phyloP scores from a whole-genome alignment of 2,888 invertebrate genomes.

The Drosophila nr. fundita region DNA sequence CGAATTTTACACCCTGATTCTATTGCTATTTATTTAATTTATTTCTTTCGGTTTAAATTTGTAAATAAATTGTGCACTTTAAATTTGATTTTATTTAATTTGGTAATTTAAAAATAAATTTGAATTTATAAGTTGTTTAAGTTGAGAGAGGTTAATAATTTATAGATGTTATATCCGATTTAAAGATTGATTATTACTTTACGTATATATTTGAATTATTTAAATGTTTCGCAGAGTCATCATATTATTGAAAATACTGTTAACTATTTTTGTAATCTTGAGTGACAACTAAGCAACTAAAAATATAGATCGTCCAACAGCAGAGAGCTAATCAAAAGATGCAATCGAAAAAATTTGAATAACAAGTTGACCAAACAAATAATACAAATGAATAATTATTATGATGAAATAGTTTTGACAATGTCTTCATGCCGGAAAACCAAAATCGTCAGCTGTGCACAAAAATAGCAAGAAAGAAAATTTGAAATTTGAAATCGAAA shows the following conservation, averaged over 20 bases:
- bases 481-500: background rate
- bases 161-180: background rate
- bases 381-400: background rate
- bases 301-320: constrained; percentile 1
- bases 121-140: background rate
- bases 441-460: constrained; percentile 5
- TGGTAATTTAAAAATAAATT: background rate
- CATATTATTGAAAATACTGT: background rate
- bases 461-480: background rate
- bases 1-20: background rate
- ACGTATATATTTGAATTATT: background rate
- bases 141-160: background rate
- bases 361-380: background rate
- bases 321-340: constrained; percentile 2
- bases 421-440: constrained; percentile 44
- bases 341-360: constrained; percentile 11
- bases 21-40: background rate
- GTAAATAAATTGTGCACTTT: background rate
- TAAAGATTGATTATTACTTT: background rate
- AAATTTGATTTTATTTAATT: background rate
- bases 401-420: constrained; percentile 41
- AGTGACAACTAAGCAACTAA: background rate
- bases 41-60: background rate
- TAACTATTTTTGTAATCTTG: background rate
- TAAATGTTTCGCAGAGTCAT: background rate